Base-by-base conservation (phyloP, 2,888 invertebrate species). In the Plagodis pulveraria region DNA sequence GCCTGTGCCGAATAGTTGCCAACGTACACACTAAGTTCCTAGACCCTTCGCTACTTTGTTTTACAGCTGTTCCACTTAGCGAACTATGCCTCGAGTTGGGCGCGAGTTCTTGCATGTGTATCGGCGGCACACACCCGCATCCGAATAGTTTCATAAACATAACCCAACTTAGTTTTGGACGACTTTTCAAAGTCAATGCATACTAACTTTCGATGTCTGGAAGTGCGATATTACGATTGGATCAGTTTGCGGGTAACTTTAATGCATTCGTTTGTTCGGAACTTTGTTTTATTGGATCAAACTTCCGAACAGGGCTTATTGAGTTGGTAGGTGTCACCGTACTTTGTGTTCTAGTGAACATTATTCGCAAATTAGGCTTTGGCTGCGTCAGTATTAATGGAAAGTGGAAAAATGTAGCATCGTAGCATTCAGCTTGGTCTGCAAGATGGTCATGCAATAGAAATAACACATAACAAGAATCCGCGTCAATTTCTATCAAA, bases 121-220 rank as follows among this genome's bases (percentile, higher is more conserved):
- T 91, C 86, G 91, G 86, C 84, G 86, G 89, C 89, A 89, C 89
- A 89, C 89, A 86, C 89, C 84, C 87, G 87, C 87, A 88, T 84
- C 90, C 84, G 89, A 91, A 92, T 92, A 92, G 91, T 92, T 92
- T 89, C 91, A 92, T 92, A 92, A 91, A 92, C 91, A 92, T 91
- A 91, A 90, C 91, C 89, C 84, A 91, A 92, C 91, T 91, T 89
- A 91, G 91, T 92, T 92, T 91, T 88, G 91, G 91, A 90, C 91
- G 85, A 92, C 91, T 91, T 91, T 92, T 91, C 91, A 92, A 92
- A 92, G 91, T 92, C 91, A 92, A 92, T 91, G 91, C 91, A 92
- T 92, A 89, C 91, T 91, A 91, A 92, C 91, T 92, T 91, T 89
- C 87, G 88, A 89, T 89, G 91, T 91, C 88, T 90, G 86, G 83